A percentile compares a stretch with the other conserved stretches of the same genome.
These are phyloP conservation scores for Gopherus evgoodei DNA, from an alignment of 2,113 vertebrate genomes.

Conservation along the genomic window DNA sequence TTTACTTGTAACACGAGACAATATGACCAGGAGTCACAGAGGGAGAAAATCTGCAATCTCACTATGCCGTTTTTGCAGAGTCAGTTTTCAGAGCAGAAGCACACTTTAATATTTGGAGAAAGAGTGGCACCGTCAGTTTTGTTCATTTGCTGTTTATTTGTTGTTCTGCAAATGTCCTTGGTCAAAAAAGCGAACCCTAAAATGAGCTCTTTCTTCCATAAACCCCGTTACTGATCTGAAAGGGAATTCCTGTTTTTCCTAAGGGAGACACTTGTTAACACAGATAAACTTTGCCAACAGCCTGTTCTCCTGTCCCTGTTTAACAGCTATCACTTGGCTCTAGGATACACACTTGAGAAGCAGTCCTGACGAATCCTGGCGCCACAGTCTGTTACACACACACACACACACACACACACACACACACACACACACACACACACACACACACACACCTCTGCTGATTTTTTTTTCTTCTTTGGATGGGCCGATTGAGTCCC, in stretches of 20 bases:
- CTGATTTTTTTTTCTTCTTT: fast-evolving
- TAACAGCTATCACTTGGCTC: not conserved
- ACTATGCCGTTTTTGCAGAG: fast-evolving
- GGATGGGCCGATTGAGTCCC: not conserved
- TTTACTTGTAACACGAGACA: fast-evolving
- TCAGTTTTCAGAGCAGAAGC: fast-evolving
- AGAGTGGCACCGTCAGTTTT: fast-evolving
- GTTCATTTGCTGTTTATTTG: not conserved
- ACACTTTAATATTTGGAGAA: fast-evolving
- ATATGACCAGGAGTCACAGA: fast-evolving
- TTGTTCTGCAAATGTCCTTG: not conserved
- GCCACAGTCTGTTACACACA: fast-evolving
- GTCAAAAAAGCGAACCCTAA: not conserved
- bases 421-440: too few species aligned
- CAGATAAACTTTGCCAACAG: not conserved
- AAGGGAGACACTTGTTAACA: fast-evolving
- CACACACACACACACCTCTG: too few species aligned
- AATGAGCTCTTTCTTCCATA: not conserved
- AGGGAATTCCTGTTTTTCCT: not conserved
- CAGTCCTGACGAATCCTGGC: fast-evolving
- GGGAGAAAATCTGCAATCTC: fast-evolving
- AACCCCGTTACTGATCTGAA: slow-evolving; percentile 14
- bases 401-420: fast-evolving
- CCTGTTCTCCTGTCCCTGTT: fast-evolving
- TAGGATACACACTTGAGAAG: not conserved